Conservation (phyloP, 2,888 invertebrate genomes). For the Xylota segnis region DNA sequence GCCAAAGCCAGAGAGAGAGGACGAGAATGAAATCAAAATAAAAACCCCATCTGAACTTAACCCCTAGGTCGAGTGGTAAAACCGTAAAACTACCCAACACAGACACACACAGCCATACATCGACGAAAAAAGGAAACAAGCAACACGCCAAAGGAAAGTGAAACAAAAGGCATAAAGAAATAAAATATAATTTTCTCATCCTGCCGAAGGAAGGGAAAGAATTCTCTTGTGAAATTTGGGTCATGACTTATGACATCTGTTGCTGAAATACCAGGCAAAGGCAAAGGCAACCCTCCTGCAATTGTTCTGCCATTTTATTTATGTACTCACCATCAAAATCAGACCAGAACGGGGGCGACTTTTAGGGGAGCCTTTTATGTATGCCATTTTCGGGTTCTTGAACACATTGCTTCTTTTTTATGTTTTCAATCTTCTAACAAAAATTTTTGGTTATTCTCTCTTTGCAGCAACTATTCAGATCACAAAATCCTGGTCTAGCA, state of each 20-base stretch:
- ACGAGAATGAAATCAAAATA: conserved; percentile 58
- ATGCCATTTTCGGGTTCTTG: conserved; percentile 4
- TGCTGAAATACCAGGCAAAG: conserved; percentile 54
- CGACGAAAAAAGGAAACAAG: not conserved
- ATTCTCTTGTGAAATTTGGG: conserved; percentile 70
- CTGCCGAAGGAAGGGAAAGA: conserved; percentile 5
- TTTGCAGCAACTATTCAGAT: conserved; percentile 93
- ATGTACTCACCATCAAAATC: conserved; percentile 44
- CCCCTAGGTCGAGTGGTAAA: conserved; percentile 47
- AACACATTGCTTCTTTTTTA: conserved; percentile 7
- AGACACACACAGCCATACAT: not conserved
- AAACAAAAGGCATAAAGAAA: conserved; percentile 55
- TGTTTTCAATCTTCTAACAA: conserved; percentile 36
- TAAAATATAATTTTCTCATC: conserved; percentile 60
- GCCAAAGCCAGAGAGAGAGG: conserved; percentile 21
- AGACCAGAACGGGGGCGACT: not conserved
- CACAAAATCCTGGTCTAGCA: conserved; percentile 91
- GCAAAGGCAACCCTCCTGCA: conserved; percentile 10
- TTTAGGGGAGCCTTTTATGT: not conserved
- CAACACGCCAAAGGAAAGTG: conserved; percentile 12
- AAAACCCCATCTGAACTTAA: conserved; percentile 51
- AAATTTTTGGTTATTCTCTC: not conserved
- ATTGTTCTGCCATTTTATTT: conserved; percentile 54
- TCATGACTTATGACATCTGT: conserved; percentile 77
- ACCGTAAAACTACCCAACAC: conserved; percentile 30